Evolutionary conservation across 2,888 invertebrate species (phyloP), one percentile per base, ranked within the genome.

Genomic region (Abrostola tripartita): DNA sequence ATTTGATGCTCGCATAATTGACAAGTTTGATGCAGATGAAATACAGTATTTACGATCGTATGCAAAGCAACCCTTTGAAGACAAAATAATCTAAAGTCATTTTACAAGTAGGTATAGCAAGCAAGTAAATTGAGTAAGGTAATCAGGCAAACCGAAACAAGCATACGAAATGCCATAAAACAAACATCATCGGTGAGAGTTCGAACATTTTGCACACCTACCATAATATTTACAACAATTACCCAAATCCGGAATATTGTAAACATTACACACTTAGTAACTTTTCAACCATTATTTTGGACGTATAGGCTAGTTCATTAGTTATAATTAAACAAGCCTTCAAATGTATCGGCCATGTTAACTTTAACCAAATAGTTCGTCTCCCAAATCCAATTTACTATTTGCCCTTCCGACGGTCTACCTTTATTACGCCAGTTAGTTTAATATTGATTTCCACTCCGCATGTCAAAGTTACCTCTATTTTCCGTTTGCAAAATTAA

Each of bases 391-490:
- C 35, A 47, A 38, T 8, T 10, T 14, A 11, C 52, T 8, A 50
- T 52, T 58, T 54, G 52, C 49, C 35, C n/a, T 61, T 56, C 55
- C 58, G 61, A 71, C 24, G 10, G 8, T 24, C 44, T 47, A 50
- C 42, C 11, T 52, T 50, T 50, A 47, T 60, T 58, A 41, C 40
- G 44, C n/a, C 50, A 61, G 51, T 65, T 57, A 63, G n/a, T 58
- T 47, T 7, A 61, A 65, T 60, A 74, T 65, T 61, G 57, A 61
- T 71, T 79, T 62, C 44, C 49, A 67, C 54, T 69, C 42, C 54
- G 44, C 41, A 47, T 52, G 35, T 51, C 63, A 69, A 78, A 64
- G 63, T 36, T 52, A 62, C 42, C 44, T 50, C 11, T 54, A 36
- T 52, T 49, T 58, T 38, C 36, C 57, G 59, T 64, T 74, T 53